A percentile compares a stretch with the other conserved stretches of the same genome.
phyloP scores from a whole-genome alignment of 2,113 vertebrate genomes.

The Synchiropus splendidus region DNA sequence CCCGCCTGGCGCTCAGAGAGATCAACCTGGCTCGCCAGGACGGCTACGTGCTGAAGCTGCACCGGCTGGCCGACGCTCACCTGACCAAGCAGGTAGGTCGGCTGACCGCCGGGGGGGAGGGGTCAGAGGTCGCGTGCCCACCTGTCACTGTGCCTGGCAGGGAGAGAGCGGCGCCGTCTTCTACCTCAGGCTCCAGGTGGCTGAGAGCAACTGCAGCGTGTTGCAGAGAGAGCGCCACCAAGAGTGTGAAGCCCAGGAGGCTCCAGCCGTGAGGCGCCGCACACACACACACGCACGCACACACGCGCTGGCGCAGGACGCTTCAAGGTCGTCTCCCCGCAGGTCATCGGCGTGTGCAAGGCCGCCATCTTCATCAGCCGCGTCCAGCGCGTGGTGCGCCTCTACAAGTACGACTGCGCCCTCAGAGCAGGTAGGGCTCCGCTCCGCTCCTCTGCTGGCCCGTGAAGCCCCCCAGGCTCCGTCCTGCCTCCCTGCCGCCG shows the following conservation, averaged over 20 bases:
- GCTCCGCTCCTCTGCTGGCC: too few species aligned
- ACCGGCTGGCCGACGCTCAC: conserved; percentile 55
- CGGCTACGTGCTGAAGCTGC: conserved; percentile 56
- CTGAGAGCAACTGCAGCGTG: conserved; percentile 67
- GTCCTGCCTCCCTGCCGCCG: too few species aligned
- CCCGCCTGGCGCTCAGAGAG: conserved; percentile 43
- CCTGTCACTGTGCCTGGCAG: conserved; percentile 37
- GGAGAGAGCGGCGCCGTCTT: conserved; percentile 37
- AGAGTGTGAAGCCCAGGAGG: conserved; percentile 40
- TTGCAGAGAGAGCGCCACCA: conserved; percentile 54
- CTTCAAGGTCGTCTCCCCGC: conserved; percentile 11
- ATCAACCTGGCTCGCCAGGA: conserved; percentile 59
- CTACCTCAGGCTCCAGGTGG: conserved; percentile 62
- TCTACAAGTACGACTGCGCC: conserved; percentile 60
- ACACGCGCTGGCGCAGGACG: too few species aligned
- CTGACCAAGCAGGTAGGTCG: conserved; percentile 49
- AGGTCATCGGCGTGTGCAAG: conserved; percentile 69
- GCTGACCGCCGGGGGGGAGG: too few species aligned
- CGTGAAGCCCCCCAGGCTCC: too few species aligned
- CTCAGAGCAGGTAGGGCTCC: conserved; percentile 59
- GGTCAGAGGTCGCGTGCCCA: too few species aligned
- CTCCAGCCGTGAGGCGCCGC: conserved; percentile 39
- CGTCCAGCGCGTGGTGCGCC: conserved; percentile 50
- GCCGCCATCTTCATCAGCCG: conserved; percentile 54
- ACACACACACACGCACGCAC: not conserved